Evolutionary conservation across 1,140 invertebrate genomes (phyloP), one percentile per base, ranked within the genome.

Genomic region (Adoxophyes honmai): DNA sequence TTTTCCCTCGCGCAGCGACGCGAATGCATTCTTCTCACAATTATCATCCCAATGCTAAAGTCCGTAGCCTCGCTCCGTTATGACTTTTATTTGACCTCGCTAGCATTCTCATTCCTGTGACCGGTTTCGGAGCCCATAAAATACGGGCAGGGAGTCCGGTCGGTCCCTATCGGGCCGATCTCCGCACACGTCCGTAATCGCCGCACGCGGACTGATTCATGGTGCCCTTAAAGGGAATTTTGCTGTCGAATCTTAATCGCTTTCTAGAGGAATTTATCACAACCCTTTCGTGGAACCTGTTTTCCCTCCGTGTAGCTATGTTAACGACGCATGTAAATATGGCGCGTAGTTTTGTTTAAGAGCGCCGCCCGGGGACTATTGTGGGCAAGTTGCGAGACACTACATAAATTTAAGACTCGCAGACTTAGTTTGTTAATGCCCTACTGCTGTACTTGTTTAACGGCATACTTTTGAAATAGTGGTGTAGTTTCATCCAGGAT

Each of bases 221-320:
- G 68, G 70, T 70, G 59, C 68, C 73, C 69, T 72, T 78, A 78
- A 74, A 79, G 62, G 77, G 72, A 81, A 79, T 84, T 82, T 76
- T 65, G 77, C 71, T 68, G 79, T 78, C 73, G 67, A 75, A 75
- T 69, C 69, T 56, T 78, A 79, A 76, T 78, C 77, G 74, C 63
- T 82, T 78, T 75, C 64, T 67, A 74, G 74, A 77, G 81, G 66
- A 81, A 84, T 84, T 83, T 81, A 86, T 83, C 73, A 76, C 75
- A 68, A 76, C 66, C 67, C 73, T 73, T 82, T 75, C 64, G 39
- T 55, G 60, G 64, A 74, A 73, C 68, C 61, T 68, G 69, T 68
- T 70, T 52, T 11, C 18, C 21, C 42, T 48, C 11, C 21, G 42
- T 28, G 42, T 36, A 10, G 9, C 34, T 36, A 36, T 36, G 8